A percentile compares a stretch with the other conserved stretches of the same genome.
These are phyloP conservation scores for Hesperia comma DNA, from an alignment of 2,888 invertebrate species.

Conservation along the genomic window DNA sequence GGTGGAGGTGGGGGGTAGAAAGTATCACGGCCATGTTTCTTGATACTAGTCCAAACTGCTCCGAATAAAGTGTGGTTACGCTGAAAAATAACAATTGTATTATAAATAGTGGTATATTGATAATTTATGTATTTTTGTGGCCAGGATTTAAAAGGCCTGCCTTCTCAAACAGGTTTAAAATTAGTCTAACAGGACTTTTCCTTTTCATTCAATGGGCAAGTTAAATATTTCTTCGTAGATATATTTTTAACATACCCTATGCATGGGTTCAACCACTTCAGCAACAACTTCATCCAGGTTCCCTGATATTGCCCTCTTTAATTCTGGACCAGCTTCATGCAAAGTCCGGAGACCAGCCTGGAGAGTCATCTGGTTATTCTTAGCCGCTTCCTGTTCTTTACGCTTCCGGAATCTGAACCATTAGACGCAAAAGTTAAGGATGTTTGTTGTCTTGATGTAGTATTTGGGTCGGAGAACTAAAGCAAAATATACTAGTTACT, in stretches of 20 bases:
- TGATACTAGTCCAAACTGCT: constrained; percentile 96
- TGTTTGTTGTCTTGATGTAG: neutral
- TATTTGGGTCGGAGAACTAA: too few species aligned
- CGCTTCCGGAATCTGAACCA: constrained; percentile 93
- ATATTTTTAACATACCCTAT: constrained; percentile 88
- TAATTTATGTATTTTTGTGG: too few species aligned
- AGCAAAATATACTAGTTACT: too few species aligned
- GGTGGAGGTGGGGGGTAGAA: constrained; percentile 57
- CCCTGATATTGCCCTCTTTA: constrained; percentile 98
- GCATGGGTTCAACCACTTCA: constrained; percentile 98
- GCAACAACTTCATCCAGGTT: constrained; percentile 97
- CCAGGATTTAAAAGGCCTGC: too few species aligned
- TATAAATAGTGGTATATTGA: too few species aligned
- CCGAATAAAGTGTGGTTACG: constrained; percentile 98
- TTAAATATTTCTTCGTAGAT: neutral
- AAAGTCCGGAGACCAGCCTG: constrained; percentile 97
- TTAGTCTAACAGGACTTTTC: too few species aligned
- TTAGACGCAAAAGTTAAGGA: neutral
- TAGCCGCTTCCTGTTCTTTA: constrained; percentile 90
- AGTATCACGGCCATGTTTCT: constrained; percentile 85
- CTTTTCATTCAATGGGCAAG: too few species aligned
- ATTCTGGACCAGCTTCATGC: constrained; percentile 98
- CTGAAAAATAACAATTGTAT: constrained; percentile 77
- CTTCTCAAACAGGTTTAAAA: too few species aligned
- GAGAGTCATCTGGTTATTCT: constrained; percentile 91